Evolutionary conservation across 2,113 vertebrate species (phyloP), one percentile per base, ranked within the genome.

Genomic region (Globicephala melas): DNA sequence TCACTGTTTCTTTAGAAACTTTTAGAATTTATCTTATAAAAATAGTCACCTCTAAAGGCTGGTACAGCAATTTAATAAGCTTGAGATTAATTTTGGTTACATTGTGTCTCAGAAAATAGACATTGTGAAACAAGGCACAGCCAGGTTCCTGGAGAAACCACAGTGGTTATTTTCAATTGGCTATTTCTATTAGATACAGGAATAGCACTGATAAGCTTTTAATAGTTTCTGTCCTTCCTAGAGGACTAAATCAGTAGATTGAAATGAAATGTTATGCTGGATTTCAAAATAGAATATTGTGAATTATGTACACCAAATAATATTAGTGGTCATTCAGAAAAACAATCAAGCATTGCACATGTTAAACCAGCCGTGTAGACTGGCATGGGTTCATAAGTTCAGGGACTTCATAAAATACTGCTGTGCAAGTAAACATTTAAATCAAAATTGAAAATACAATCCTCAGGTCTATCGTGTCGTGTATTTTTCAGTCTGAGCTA

Each of bases 181-280:
- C 23, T 92, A 67, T 79, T 97, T 97, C 92, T 97, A 55, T 91
- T 97, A 98, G 92, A 85, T 96, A 97, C 96, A 97, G 97, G 92
- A 97, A 98, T 90, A 96, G 86, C 55, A 97, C 25, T 76, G 95
- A 96, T 90, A 98, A 97, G 81, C 86, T 97, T 96, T 91, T 95
- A 96, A 95, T 93, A 77, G 65, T 68, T 62, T 92, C 47, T 91
- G 36, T 65, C 55, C 68, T 97, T 65, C 63, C 41, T 89, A 6
- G 73, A 95, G 68, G 58, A 74, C 62, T 92, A 82, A 83, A 74
- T 86, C 50, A n/a, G 36, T 74, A 83, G 70, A 86, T 55, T 86
- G 81, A 96, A 91, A 94, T 79, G 23, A 93, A 96, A 95, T 79
- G 47, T 79, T 97, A 74, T 26, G n/a, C 58, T 50, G 41, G 36